These are phyloP conservation scores for Acleris cristana DNA, from an alignment of 2,888 invertebrate species.

Conservation along the genomic window DNA sequence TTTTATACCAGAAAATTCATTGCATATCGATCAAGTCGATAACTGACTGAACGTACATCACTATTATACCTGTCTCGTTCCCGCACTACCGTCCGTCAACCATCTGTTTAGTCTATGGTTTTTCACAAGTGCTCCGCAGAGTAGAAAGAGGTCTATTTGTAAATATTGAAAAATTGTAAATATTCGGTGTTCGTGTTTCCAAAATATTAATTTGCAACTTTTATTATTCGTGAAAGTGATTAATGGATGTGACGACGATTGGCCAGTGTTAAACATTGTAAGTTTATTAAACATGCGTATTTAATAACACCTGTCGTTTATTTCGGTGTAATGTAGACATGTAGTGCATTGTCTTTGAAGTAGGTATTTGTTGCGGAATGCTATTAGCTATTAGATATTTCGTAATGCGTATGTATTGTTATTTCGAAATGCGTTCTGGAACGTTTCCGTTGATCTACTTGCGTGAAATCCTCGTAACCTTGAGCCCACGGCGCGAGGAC, in stretches of 20 bases:
- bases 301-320: constrained; percentile 46
- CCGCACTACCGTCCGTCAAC: constrained; percentile 17
- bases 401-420: constrained; percentile 43
- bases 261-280: constrained; percentile 54
- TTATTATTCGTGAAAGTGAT: constrained; percentile 57
- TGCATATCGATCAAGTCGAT: constrained; percentile 10
- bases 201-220: constrained; percentile 44
- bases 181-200: constrained; percentile 54
- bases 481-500: constrained; percentile 50
- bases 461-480: constrained; percentile 62
- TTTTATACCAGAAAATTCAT: background rate
- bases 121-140: constrained; percentile 60
- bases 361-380: constrained; percentile 35
- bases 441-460: constrained; percentile 39
- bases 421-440: constrained; percentile 42
- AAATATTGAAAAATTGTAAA: constrained; percentile 74
- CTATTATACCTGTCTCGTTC: constrained; percentile 30
- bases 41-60: constrained; percentile 3
- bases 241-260: constrained; percentile 55
- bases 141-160: constrained; percentile 74
- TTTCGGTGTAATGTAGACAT: constrained; percentile 22
- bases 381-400: constrained; percentile 44
- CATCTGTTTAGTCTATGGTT: constrained; percentile 55
- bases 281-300: constrained; percentile 49
- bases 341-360: constrained; percentile 43